Evolutionary conservation across 1,140 invertebrate genomes (phyloP).

Genomic region (Cepaea nemoralis): DNA sequence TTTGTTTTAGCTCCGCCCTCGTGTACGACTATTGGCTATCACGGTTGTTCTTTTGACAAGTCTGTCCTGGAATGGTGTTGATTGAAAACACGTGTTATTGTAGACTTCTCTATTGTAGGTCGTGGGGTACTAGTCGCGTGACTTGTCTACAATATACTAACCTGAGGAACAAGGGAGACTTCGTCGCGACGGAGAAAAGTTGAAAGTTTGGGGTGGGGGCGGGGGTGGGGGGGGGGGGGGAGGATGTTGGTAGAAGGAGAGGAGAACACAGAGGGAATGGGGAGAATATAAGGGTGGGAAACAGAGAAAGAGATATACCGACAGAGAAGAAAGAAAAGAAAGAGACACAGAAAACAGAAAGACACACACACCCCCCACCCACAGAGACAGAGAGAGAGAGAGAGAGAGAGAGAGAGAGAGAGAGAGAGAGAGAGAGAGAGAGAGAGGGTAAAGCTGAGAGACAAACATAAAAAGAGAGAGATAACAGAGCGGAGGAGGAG

Average conservation of each 20-base stretch:
- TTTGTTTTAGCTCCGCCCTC: background rate
- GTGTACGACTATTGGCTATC: background rate
- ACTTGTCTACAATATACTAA: background rate
- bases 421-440: slow-evolving; percentile 16
- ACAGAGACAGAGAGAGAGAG: too few species aligned
- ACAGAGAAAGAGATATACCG: too few species aligned
- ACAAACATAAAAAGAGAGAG: too few species aligned
- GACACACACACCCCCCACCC: too few species aligned
- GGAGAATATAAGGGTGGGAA: too few species aligned
- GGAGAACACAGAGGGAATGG: too few species aligned
- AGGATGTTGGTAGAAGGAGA: too few species aligned
- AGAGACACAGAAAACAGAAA: too few species aligned
- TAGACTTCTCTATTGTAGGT: background rate
- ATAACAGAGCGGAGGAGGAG: too few species aligned
- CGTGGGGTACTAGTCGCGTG: background rate
- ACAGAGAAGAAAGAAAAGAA: too few species aligned
- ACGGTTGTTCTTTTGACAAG: background rate
- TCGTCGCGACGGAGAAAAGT: too few species aligned
- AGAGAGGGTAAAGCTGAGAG: background rate
- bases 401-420: background rate
- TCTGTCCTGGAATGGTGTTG: background rate
- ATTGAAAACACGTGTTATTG: background rate
- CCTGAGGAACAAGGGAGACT: background rate
- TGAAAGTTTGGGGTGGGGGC: background rate
- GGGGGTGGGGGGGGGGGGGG: background rate